Evolutionary conservation across 2,888 invertebrate species (phyloP), one percentile per base, ranked within the genome.

Genomic region (Caenorhabditis doughertyi): DNA sequence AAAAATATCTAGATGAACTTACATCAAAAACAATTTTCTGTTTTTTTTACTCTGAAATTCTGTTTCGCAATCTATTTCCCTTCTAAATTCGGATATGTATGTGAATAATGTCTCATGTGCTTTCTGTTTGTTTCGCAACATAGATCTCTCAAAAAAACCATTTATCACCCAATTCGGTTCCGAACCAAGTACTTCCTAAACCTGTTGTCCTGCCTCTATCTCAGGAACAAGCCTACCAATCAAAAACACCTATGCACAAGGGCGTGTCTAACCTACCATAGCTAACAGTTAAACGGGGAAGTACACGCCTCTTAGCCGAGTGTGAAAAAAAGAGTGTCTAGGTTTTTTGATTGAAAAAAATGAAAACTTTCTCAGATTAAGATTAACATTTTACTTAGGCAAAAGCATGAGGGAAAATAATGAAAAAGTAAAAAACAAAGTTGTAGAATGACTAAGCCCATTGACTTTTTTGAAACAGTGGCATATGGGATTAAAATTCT

Each of bases 111-210:
- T n/a, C 23, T 60, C 60, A 60, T 42, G 42, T 60, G 60, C n/a
- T 60, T 44, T 42, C 39, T 16, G 23, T 44, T 32, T 49, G 51
- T 68, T 68, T 68, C 67, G 77, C 65, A 62, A 77, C 68, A 77
- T 60, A 62, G 49, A 65, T 64, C 64, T 65, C 32, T n/a, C n/a
- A n/a, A 51, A 25, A 67, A 47, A 76, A 56, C 64, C 67, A 76
- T 76, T 76, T 58, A 67, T 76, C 67, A 68, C 67, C 42, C 25
- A 8, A 58, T 76, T 60, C 60, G 35, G 42, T 68, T 62, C 39
- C 47, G 56, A 76, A 76, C 60, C 77, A 68, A 68, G 44, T 60
- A 76, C 67, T 76, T 67, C 47, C 72, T 73, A 65, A 70, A 55
- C 77, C 68, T 74, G 55, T 64, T 64, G 58, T 74, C 51, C 67